Conservation (phyloP, 2,113 vertebrate species). For the Tupaia chinensis region DNA sequence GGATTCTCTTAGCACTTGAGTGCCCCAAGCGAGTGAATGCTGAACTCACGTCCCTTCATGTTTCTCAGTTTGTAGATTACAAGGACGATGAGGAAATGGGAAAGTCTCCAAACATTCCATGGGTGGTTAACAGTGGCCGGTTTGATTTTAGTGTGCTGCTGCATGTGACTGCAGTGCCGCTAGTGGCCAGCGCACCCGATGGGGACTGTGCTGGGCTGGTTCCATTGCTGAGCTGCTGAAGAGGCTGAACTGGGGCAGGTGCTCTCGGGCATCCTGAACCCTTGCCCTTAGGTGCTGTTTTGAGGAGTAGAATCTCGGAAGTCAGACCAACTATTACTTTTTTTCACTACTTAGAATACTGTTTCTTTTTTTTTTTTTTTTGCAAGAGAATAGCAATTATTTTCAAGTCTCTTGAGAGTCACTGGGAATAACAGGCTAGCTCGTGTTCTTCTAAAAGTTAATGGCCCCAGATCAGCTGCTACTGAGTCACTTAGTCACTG, state of each 20-base stretch:
- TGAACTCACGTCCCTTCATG: conserved; percentile 75
- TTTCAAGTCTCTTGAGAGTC: conserved; percentile 46
- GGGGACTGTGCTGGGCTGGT: background rate
- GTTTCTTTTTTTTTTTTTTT: background rate
- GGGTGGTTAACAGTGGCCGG: conserved; percentile 62
- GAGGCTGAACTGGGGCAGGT: conserved; percentile 6
- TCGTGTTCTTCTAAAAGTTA: conserved; percentile 40
- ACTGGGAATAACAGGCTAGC: conserved; percentile 57
- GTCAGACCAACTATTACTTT: background rate
- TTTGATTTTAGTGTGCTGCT: conserved; percentile 73
- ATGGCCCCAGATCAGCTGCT: conserved; percentile 44
- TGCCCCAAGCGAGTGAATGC: conserved; percentile 65
- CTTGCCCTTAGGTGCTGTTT: background rate
- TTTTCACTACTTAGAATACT: background rate
- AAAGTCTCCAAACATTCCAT: conserved; percentile 62
- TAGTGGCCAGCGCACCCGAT: background rate
- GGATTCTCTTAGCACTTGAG: conserved; percentile 74
- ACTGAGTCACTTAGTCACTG: background rate
- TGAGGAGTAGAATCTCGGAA: conserved; percentile 16
- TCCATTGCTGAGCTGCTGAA: background rate
- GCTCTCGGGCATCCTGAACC: background rate
- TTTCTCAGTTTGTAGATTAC: conserved; percentile 78
- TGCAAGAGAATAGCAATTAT: conserved; percentile 21
- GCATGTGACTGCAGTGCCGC: conserved; percentile 64
- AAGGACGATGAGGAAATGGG: conserved; percentile 72